Evolutionary conservation across 2,888 invertebrate genomes (phyloP), one percentile per base, ranked within the genome.

Genomic region (Apodemia mormo): DNA sequence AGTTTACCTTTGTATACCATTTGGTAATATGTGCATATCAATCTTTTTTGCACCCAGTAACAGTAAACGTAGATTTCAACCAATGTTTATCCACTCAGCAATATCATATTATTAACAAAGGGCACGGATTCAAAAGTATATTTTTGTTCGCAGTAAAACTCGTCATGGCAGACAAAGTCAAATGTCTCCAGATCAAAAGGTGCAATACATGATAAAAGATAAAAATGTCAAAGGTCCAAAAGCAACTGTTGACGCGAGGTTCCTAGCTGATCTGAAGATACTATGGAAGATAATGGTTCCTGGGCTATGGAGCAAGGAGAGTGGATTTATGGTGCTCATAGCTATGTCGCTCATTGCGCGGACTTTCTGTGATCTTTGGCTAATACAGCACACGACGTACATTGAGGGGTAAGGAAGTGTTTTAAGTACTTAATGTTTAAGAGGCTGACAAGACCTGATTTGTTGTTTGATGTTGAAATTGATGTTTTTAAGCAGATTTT

Each of bases 291-390:
- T 98, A 74, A 94, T 97, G 79, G 94, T 98, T 71, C 98, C 98
- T 5, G 96, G 97, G 65, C 85, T 97, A 79, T 95, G 96, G 87
- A 95, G 96, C 12, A 91, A 96, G 71, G 98, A 98, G 89, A 94
- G 95, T 75, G 96, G 95, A 6, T 95, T 96, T 74, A 92, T 97
- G 81, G 74, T 94, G 12, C 85, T 97, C 37, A 96, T 98, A 8
- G 99, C 99, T 0, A 83, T 93, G 5, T 96, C 98, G 5, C 94
- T 99, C 61, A 94, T 99, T 33, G 96, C 97, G 2, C 94, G 99
- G 77, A 99, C 99, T 0, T 94, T 98, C 77, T 99, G 99, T 82
- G 99, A 99, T 89, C 95, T 99, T 68, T 99, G 99, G 98, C 96
- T 99, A 94, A 99, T 99, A 78, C 97, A 97, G 82, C 98, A 97